phyloP scores from a whole-genome alignment of 2,888 invertebrate species.

The Trilocha varians region DNA sequence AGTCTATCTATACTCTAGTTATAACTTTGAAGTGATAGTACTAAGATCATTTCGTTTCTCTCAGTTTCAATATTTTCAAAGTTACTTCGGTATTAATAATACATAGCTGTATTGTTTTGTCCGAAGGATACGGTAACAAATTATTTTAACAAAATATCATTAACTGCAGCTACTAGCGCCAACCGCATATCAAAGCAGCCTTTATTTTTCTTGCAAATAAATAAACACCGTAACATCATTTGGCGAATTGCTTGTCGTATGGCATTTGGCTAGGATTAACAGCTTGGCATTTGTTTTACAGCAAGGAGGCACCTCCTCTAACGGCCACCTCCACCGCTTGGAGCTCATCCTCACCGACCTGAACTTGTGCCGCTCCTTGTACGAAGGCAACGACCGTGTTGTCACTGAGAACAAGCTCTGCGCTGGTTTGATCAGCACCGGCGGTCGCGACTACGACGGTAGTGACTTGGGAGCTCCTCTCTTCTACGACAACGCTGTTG shows the following conservation, averaged over 20 bases:
- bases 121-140: no score
- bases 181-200: background rate
- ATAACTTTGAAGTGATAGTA: background rate
- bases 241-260: background rate
- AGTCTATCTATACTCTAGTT: background rate
- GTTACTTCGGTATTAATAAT: no score
- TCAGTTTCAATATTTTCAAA: no score
- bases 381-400: background rate
- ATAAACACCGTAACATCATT: background rate
- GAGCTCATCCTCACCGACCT: conserved; percentile 2
- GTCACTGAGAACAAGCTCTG: conserved; percentile 50
- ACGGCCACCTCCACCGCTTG: conserved; percentile 12
- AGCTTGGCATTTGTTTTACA: conserved; percentile 4
- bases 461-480: conserved; percentile 45
- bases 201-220: no score
- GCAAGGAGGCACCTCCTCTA: conserved; percentile 13
- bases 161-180: background rate
- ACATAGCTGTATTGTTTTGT: no score
- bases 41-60: background rate
- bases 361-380: background rate
- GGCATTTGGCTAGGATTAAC: background rate
- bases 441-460: conserved; percentile 8
- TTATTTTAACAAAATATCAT: no score
- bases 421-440: conserved; percentile 23
- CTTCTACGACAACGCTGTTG: conserved; percentile 34